Base-by-base conservation (phyloP, 2,888 invertebrate species). In the Pseudanteris insignis region DNA sequence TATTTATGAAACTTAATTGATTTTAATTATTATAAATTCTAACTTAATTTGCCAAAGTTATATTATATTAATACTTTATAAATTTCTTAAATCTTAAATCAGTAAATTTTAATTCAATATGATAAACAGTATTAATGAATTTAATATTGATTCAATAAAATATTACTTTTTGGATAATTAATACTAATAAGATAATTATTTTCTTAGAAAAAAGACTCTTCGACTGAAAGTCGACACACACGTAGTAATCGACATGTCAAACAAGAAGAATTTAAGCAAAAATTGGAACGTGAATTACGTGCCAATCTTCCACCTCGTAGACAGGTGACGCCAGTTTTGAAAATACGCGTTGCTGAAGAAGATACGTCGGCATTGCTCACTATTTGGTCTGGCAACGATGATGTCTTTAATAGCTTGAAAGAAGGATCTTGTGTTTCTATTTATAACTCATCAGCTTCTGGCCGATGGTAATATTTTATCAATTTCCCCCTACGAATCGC, bases 361-460 rank as follows among this genome's bases (percentile, higher is more conserved):
- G 70, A 76, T 2, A 71, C 71, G 14, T 73, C 73, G 47, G 83
- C 82, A 2, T 76, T 85, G 70, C 77, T 91, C 65, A 87, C 88
- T 4, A 81, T 91, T 55, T 92, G 92, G 92, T 84, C 86, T 41
- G 89, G 89, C 0, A 82, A 82, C 9, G 88, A 88, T 13, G 85
- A 85, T 1, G 78, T 88, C 9, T 64, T 82, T 8, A 81, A 84
- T 10, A 72, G 85, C 3, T 76, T 90, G 0, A 84, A 81, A 66
- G 91, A 92, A 81, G 87, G 87, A 2, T 74, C 74, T 14, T 81
- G 83, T 72, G 79, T 89, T 47, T 84, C 84, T 24, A 79, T 89
- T 0, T 84, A 83, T 68, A 87, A 87, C 71, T 79, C 87, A 0
- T 76, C 82, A 0, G 83, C 85, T 2, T 82, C 85, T 34, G 83